These are phyloP conservation scores for Diarsia dahlii DNA, from an alignment of 2,888 invertebrate genomes.

Conservation along the genomic window DNA sequence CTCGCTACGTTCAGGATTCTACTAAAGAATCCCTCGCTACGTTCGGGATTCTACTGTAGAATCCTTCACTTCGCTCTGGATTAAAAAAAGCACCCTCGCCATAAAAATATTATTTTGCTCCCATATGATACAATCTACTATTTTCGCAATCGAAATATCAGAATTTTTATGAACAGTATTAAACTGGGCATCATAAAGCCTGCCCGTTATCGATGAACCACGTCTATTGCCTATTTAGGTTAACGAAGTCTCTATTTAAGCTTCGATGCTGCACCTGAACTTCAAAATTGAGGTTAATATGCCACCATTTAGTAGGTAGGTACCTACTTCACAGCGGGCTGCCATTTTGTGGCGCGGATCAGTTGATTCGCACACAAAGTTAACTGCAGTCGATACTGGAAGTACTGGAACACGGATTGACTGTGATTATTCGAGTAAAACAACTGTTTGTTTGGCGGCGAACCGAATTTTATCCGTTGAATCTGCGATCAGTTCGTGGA, in stretches of 20 bases:
- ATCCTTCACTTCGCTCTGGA: no score
- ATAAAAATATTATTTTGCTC: no score
- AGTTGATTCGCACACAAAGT: slow-evolving; percentile 37
- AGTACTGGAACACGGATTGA: slow-evolving; percentile 28
- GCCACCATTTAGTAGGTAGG: background rate
- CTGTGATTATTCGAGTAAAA: slow-evolving; percentile 42
- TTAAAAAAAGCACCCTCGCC: no score
- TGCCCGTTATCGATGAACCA: slow-evolving; percentile 1
- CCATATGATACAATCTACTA: no score
- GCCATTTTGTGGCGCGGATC: slow-evolving; percentile 12
- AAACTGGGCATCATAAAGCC: background rate
- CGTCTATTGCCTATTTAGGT: slow-evolving; percentile 10
- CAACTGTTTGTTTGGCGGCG: slow-evolving; percentile 21
- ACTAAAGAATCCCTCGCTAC: no score
- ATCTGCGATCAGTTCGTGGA: background rate
- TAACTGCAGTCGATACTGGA: slow-evolving; percentile 23
- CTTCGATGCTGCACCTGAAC: slow-evolving; percentile 9
- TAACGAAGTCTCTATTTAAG: slow-evolving; percentile 5
- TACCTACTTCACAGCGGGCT: background rate
- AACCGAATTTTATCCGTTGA: slow-evolving; percentile 9
- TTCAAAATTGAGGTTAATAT: slow-evolving; percentile 34
- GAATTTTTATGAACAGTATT: background rate
- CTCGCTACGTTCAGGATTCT: no score
- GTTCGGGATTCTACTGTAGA: no score
- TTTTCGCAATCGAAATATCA: background rate